phyloP scores from a whole-genome alignment of 2,888 invertebrate genomes.

The Microctonus brassicae region DNA sequence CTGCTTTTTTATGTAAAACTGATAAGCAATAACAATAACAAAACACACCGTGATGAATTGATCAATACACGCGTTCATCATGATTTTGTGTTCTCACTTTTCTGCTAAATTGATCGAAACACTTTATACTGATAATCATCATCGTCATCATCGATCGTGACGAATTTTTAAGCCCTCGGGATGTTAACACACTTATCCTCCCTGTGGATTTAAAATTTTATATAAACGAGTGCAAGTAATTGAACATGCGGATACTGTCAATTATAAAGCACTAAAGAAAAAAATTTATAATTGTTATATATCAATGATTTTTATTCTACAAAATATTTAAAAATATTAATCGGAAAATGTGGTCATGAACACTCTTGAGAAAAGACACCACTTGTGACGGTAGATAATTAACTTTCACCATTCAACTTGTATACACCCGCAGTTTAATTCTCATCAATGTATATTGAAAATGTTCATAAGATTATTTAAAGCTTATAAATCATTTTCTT shows the following conservation, averaged over 20 bases:
- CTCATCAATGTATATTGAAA: not conserved
- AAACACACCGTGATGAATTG: not conserved
- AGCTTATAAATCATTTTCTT: not conserved
- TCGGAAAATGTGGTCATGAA: not conserved
- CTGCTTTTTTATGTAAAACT: not conserved
- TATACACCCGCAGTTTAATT: constrained; percentile 1
- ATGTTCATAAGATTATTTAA: not conserved
- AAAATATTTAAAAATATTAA: not conserved
- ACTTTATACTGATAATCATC: not conserved
- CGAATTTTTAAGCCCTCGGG: not conserved
- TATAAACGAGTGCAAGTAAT: too few species aligned
- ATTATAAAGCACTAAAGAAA: too few species aligned
- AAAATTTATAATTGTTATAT: too few species aligned
- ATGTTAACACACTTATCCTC: not conserved
- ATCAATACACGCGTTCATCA: not conserved
- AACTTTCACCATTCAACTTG: constrained; percentile 42
- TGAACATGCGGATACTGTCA: too few species aligned
- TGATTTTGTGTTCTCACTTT: not conserved
- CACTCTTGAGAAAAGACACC: constrained; percentile 15
- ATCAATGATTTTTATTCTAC: too few species aligned
- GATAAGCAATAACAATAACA: not conserved
- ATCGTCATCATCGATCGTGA: not conserved
- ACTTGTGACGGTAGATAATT: constrained; percentile 38
- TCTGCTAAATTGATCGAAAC: not conserved
- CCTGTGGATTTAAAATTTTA: too few species aligned